Evolutionary conservation across 2,113 vertebrate species (phyloP), one percentile per base, ranked within the genome.

Genomic region (Phyllopteryx taeniolatus): DNA sequence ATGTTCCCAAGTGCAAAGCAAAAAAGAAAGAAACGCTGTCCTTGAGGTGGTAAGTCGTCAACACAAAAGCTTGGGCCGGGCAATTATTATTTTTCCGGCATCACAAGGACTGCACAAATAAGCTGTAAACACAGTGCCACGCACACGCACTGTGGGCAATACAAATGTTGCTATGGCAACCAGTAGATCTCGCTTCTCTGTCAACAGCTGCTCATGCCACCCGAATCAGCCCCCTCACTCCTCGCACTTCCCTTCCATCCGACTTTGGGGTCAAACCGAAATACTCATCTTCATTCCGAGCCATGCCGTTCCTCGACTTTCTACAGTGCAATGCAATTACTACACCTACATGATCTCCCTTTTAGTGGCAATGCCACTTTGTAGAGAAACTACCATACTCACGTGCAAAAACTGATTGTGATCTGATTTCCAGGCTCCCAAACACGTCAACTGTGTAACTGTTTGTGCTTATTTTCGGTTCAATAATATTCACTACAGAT

Each of bases 141-240:
- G 67, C 64, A 31, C 64, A 66, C 53, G 67, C 76, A 86, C 77
- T 86, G 86, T 87, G 83, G 85, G 88, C 83, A 85, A 87, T 79
- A 89, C 82, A 88, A 87, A 80, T 83, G 88, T 90, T 90, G 86
- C 89, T 74, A 91, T 91, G 89, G 88, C 74, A 80, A 91, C 83
- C 70, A 72, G 80, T 82, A 77, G 83, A 86, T 86, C 89, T 75
- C 74, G 83, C 82, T 82, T 89, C 78, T 90, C 86, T 74, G 85
- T 91, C 87, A 91, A 90, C 88, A 92, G 89, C 89, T 90, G 87
- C 86, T 89, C 85, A 85, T 91, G 89, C 87, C 90, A 91, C 85
- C 85, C 84, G 80, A 83, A 90, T 86, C 85, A 84, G 81, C 82
- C 86, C 75, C 77, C 67, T 65, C 80, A 79, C 85, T 80, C 76